A percentile compares a stretch with the other conserved stretches of the same genome.
These are phyloP conservation scores for Harlomillsia oculata DNA, from an alignment of 1,140 invertebrate species.

Conservation along the genomic window DNA sequence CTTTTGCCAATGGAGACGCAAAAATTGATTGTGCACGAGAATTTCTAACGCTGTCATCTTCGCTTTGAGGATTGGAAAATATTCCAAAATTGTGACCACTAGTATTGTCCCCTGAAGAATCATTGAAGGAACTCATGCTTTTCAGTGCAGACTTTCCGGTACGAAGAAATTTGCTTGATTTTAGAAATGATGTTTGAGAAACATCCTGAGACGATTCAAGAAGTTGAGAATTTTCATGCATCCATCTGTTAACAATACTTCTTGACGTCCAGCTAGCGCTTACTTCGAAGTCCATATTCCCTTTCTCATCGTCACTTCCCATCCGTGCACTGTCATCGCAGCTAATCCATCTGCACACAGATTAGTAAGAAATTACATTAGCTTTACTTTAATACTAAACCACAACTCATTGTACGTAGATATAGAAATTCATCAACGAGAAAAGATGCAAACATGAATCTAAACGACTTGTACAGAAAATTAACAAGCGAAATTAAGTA, in stretches of 20 bases:
- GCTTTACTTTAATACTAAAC: background rate
- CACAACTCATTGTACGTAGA: background rate
- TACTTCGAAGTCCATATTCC: slow-evolving; percentile 49
- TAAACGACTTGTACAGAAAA: slow-evolving; percentile 21
- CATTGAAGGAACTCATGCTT: slow-evolving; percentile 4
- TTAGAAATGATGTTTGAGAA: background rate
- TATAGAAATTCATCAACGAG: background rate
- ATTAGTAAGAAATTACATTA: slow-evolving; percentile 3
- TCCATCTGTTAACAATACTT: slow-evolving; percentile 41
- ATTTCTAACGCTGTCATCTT: background rate
- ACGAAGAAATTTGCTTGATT: background rate
- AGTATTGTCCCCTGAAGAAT: background rate
- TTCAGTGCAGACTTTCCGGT: slow-evolving; percentile 6
- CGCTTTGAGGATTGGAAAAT: background rate
- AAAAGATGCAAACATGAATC: slow-evolving; percentile 3
- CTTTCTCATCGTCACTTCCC: background rate
- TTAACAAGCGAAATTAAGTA: background rate
- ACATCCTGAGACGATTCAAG: slow-evolving; percentile 14
- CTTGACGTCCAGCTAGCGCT: slow-evolving; percentile 50
- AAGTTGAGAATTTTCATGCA: slow-evolving; percentile 23
- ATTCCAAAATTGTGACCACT: background rate
- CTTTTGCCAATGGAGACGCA: slow-evolving; percentile 18
- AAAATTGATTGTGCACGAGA: slow-evolving; percentile 10
- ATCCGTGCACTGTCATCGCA: slow-evolving; percentile 40
- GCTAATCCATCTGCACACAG: slow-evolving; percentile 40